Base-by-base conservation (phyloP, 2,888 invertebrate species). In the Campaea margaritaria region DNA sequence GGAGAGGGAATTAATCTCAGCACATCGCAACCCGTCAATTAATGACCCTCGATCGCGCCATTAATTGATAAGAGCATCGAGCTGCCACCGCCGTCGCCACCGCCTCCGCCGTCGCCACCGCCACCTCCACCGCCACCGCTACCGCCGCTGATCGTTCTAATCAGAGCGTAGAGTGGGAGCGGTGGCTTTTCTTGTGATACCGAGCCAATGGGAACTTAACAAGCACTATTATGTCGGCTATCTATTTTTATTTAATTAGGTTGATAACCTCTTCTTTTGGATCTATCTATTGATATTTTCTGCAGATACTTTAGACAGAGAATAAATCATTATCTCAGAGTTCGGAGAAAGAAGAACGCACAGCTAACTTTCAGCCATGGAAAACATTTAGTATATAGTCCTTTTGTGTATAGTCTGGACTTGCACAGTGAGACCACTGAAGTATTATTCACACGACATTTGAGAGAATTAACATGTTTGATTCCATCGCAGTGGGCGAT, bases 51-150 rank as follows among this genome's bases (percentile, higher is more conserved):
- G 47, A 47, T 47, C 16, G 34, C 15, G 16, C 14, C 16, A 47
- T 47, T 47, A 47, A 38, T 47, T 47, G 47, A 47, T 47, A 47
- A 47, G 36, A 38, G 47, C 47, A 46, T 31, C 31, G 10, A 31
- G 31, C 7, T 9, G n/a, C 44, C 9, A 12, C 38, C 47, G 15
- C 16, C 46, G 11, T 4, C 34, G 15, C 13, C 41, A 5, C 21
- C 21, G 21, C 21, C 14, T 14, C 39, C 13, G 5, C 13, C 13
- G 1, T 15, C 41, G 41, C 41, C 14, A n/a, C n/a, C n/a, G n/a
- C n/a, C n/a, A 13, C 16, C 16, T 11, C 11, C 42, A 2, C 38
- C 21, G 21, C 21, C 21, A 21, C 21, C 21, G 21, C 21, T 21
- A 5, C 11, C 43, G 21, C n/a, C 21, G 21, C 43, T 43, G n/a